Evolutionary conservation across 2,888 invertebrate genomes (phyloP).

Genomic region (Colletes collaris): DNA sequence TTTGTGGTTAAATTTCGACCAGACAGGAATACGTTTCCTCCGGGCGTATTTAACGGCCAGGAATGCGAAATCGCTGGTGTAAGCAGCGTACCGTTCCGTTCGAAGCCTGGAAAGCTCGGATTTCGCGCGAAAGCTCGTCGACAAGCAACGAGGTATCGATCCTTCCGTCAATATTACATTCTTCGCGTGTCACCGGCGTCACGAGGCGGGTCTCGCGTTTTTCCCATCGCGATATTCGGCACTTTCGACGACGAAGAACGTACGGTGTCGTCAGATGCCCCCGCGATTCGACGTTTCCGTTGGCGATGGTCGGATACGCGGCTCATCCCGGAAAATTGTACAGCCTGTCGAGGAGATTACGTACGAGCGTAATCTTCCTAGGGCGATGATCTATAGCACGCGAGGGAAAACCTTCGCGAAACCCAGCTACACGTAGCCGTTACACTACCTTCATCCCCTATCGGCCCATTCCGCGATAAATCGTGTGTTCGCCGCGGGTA

Average conservation of each 20-base stretch:
- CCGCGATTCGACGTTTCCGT: neutral
- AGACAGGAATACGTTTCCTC: too few species aligned
- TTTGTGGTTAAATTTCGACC: too few species aligned
- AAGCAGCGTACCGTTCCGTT: neutral
- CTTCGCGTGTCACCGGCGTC: conserved; percentile 4
- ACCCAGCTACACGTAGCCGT: conserved; percentile 11
- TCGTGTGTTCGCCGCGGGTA: conserved; percentile 38
- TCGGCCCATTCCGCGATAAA: conserved; percentile 49
- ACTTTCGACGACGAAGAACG: neutral
- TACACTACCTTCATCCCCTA: neutral
- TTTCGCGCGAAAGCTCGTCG: neutral
- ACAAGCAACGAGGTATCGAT: conserved; percentile 30
- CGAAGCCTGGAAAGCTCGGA: conserved; percentile 1
- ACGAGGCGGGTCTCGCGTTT: neutral
- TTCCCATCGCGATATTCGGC: neutral
- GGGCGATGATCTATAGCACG: conserved; percentile 49
- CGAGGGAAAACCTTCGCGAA: conserved; percentile 38
- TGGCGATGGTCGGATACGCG: too few species aligned
- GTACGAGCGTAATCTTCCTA: conserved; percentile 54
- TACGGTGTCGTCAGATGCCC: neutral
- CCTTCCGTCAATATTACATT: conserved; percentile 19
- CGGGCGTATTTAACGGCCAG: too few species aligned
- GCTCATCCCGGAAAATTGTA: conserved; percentile 32
- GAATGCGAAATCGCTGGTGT: conserved; percentile 1
- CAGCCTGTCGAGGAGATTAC: conserved; percentile 50